A percentile compares a stretch with the other conserved stretches of the same genome.
phyloP scores from a whole-genome alignment of 64 coral and sea anemone genomes.

The Anthopleura sola region DNA sequence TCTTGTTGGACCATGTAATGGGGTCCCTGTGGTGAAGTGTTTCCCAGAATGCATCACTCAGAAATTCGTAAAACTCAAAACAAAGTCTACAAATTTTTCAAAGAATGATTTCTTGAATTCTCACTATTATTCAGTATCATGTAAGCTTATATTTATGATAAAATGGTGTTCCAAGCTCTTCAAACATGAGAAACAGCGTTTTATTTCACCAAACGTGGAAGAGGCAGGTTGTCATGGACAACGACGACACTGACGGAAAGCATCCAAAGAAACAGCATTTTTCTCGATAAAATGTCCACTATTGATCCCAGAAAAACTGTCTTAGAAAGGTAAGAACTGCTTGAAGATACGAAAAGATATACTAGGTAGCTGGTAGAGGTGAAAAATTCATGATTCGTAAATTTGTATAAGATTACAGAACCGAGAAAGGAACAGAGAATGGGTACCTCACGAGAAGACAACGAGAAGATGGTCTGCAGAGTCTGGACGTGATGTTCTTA shows the following conservation, averaged over 20 bases:
- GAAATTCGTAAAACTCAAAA: background rate
- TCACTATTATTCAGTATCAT: background rate
- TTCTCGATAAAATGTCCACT: background rate
- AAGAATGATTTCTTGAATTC: background rate
- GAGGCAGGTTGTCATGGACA: background rate
- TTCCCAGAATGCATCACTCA: background rate
- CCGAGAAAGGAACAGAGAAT: slow-evolving; percentile 44
- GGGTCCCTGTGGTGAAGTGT: background rate
- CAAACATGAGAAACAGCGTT: background rate
- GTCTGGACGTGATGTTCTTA: background rate
- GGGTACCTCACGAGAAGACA: background rate
- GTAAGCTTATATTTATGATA: background rate
- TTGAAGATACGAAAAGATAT: background rate
- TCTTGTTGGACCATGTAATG: too few species aligned
- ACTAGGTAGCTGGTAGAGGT: background rate
- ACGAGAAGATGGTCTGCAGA: slow-evolving; percentile 56
- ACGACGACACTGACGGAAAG: background rate
- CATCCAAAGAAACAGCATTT: background rate
- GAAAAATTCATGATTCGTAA: background rate
- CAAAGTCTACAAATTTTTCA: background rate
- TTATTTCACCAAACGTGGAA: background rate
- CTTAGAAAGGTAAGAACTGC: background rate
- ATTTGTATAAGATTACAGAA: slow-evolving; percentile 26
- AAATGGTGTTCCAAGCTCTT: background rate
- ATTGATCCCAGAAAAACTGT: background rate